Percentiles rank a stretch among this genome's conserved stretches.
These are phyloP conservation scores for Xanthia togata DNA, from an alignment of 2,888 invertebrate genomes.

Conservation along the genomic window DNA sequence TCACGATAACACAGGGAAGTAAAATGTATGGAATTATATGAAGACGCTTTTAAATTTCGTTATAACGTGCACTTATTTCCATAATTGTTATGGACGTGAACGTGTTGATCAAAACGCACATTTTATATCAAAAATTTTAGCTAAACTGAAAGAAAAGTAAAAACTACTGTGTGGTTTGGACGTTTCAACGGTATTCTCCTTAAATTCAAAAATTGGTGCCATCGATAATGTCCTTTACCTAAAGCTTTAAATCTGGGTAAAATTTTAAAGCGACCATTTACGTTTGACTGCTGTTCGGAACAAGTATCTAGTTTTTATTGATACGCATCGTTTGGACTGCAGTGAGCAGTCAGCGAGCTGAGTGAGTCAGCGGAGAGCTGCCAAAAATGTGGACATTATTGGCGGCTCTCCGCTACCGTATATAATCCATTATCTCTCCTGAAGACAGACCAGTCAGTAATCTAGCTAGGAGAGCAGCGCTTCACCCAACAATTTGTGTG, in stretches of 20 bases:
- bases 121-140: not conserved
- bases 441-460: too few species aligned
- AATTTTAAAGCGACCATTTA: not conserved
- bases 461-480: too few species aligned
- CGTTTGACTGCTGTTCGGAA: slow-evolving; percentile 9
- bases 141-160: not conserved
- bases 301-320: not conserved
- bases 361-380: too few species aligned
- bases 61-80: too few species aligned
- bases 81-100: too few species aligned
- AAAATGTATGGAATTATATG: too few species aligned
- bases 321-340: not conserved
- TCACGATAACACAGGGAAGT: too few species aligned
- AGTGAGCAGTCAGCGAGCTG: not conserved
- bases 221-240: not conserved
- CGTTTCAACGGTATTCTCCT: not conserved
- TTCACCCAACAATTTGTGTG: too few species aligned
- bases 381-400: not conserved
- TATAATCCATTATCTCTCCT: too few species aligned
- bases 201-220: not conserved
- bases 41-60: too few species aligned
- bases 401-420: too few species aligned
- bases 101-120: too few species aligned
- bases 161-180: not conserved
- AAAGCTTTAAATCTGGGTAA: not conserved